Evolutionary conservation across 2,113 vertebrate species (phyloP).

Genomic region (Porphyrio hochstetteri): DNA sequence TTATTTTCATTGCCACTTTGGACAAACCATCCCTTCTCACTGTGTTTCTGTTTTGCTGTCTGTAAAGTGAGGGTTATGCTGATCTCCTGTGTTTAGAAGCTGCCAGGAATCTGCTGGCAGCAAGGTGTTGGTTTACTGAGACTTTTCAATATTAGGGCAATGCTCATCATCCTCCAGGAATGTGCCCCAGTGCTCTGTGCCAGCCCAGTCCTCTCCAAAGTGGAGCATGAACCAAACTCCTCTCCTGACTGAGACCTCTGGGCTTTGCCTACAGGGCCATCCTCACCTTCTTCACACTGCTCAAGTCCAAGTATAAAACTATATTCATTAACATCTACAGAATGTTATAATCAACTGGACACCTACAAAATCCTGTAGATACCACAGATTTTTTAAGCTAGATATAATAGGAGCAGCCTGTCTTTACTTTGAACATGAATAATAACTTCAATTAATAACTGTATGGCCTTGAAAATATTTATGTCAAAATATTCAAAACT

Average conservation of each 20-base stretch:
- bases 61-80: not conserved
- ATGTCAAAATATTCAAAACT: not conserved
- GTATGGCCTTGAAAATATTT: not conserved
- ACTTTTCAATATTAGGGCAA: not conserved
- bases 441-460: not conserved
- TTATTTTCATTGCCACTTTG: not conserved
- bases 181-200: not conserved
- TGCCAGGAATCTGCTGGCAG: not conserved
- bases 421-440: not conserved
- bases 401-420: not conserved
- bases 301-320: not conserved
- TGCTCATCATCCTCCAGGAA: not conserved
- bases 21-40: not conserved
- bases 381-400: not conserved
- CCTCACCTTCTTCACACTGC: not conserved
- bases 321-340: not conserved
- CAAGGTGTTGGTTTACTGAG: not conserved
- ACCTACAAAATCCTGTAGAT: not conserved
- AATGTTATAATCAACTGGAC: not conserved
- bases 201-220: not conserved
- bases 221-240: not conserved
- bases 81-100: not conserved
- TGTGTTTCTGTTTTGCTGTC: not conserved
- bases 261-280: not conserved
- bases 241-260: not conserved